Evolutionary conservation across 2,113 vertebrate genomes (phyloP), one percentile per base, ranked within the genome.

Genomic region (Tauraco erythrolophus): DNA sequence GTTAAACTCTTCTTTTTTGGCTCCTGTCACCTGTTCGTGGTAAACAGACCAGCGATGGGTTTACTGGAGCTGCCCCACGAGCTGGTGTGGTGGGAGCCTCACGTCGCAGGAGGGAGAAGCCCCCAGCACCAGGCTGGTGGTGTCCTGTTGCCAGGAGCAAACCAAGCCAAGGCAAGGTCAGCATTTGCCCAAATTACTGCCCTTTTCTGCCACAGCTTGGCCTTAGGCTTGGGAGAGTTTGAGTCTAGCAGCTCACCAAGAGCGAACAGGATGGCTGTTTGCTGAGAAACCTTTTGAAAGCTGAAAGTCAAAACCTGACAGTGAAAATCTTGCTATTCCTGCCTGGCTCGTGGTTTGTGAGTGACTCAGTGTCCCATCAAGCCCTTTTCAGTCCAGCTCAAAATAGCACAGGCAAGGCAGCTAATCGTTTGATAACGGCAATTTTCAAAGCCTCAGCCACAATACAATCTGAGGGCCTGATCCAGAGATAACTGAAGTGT

Each of bases 401-500:
- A 88, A 95, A 97, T 84, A 97, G 80, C 68, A 45, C 56, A 48
- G 57, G 33, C 71, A 43, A 68, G 64, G 16, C 4, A 2, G 80
- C 24, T 94, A 78, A 92, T 79, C 75, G 80, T 84, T 93, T 45
- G 41, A 91, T 96, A 91, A 83, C 69, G 89, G 68, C 76, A 75
- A 71, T 94, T 93, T 91, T 89, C 88, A 96, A 93, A 96, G 56
- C 83, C 80, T 95, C 79, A 86, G 25, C 48, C 92, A 82, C 86
- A 94, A 94, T 66, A 71, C 51, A 81, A 35, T 91, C 77, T 22
- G 64, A 71, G 72, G 83, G 43, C 35, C 88, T 92, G 94, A 97
- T 95, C 85, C 95, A 91, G 91, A 96, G 87, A 77, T 83, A 95
- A 91, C n/a, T 46, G 91, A 95, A 95, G n/a, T 69, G 61, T 94